Evolutionary conservation across 2,797 vertebrate species (phyloP).

Genomic region (Crocidura indochinensis): DNA sequence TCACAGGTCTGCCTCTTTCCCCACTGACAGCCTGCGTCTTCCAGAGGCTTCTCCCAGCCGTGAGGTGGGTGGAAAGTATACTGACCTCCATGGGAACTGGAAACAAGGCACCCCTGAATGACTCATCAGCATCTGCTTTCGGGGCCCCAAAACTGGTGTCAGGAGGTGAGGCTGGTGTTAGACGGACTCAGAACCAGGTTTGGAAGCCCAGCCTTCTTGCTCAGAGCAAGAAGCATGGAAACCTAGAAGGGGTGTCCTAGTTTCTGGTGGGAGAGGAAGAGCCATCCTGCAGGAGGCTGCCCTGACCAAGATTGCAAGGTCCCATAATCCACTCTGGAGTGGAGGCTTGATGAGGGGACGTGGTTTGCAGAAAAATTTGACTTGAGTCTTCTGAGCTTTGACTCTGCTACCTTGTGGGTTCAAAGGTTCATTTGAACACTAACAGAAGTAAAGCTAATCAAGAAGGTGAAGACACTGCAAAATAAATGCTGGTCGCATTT

Average conservation of each 20-base stretch:
- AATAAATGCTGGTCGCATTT: slow-evolving; percentile 26
- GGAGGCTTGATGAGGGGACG: too few species aligned
- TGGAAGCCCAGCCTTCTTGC: slow-evolving; percentile 39
- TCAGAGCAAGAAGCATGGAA: slow-evolving; percentile 32
- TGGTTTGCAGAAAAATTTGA: neutral
- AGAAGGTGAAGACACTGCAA: slow-evolving; percentile 37
- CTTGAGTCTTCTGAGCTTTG: neutral
- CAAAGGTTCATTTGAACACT: slow-evolving; percentile 43
- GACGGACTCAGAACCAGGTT: neutral
- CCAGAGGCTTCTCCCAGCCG: neutral
- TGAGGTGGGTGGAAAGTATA: slow-evolving; percentile 12
- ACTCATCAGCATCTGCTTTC: slow-evolving; percentile 57
- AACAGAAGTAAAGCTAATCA: slow-evolving; percentile 49
- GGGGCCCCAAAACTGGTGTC: neutral
- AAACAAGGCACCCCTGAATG: slow-evolving; percentile 15
- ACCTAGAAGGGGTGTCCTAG: neutral
- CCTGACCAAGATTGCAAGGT: neutral
- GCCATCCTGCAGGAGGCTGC: neutral
- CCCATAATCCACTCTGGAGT: neutral
- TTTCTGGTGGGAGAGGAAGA: neutral
- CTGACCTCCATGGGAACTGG: slow-evolving; percentile 58
- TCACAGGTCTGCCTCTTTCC: neutral
- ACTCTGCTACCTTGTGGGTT: neutral
- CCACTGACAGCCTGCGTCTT: neutral
- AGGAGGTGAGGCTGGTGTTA: slow-evolving; percentile 30